A percentile compares a stretch with the other conserved stretches of the same genome.
phyloP scores from a whole-genome alignment of 2,113 vertebrate species.

The Mobula birostris region DNA sequence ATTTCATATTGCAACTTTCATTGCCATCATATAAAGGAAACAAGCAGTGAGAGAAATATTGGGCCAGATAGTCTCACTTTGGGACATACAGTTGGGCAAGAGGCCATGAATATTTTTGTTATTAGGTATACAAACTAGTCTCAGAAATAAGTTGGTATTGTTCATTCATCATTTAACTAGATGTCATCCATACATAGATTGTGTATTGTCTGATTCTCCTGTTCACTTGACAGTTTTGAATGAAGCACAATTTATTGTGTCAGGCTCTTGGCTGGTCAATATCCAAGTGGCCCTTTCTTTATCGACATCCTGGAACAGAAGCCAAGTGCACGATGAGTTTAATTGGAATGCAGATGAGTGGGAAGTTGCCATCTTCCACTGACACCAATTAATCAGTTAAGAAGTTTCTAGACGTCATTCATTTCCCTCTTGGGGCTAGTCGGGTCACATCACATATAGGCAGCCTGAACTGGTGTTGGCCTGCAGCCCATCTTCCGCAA shows the following conservation, averaged over 20 bases:
- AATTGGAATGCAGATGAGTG: conserved; percentile 16
- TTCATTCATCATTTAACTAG: neutral
- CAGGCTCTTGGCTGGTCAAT: neutral
- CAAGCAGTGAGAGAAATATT: too few species aligned
- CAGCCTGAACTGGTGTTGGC: neutral
- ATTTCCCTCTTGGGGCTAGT: neutral
- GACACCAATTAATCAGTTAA: conserved; percentile 10
- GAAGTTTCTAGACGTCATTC: conserved; percentile 4
- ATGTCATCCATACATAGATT: neutral
- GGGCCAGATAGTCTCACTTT: neutral
- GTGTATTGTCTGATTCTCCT: neutral
- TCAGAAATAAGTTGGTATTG: neutral
- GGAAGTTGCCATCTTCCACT: neutral
- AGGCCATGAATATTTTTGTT: too few species aligned
- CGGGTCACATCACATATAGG: neutral
- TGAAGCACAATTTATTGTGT: neutral
- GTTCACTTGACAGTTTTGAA: neutral
- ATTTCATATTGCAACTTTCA: neutral
- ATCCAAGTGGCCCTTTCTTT: conserved; percentile 29
- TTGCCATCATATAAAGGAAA: neutral
- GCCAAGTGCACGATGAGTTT: conserved; percentile 16
- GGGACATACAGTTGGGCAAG: too few species aligned
- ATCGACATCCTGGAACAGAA: neutral
- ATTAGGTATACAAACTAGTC: too few species aligned
- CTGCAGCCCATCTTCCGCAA: neutral